These are phyloP conservation scores for Micrasema longulum DNA, from an alignment of 1,140 invertebrate species.

Conservation along the genomic window DNA sequence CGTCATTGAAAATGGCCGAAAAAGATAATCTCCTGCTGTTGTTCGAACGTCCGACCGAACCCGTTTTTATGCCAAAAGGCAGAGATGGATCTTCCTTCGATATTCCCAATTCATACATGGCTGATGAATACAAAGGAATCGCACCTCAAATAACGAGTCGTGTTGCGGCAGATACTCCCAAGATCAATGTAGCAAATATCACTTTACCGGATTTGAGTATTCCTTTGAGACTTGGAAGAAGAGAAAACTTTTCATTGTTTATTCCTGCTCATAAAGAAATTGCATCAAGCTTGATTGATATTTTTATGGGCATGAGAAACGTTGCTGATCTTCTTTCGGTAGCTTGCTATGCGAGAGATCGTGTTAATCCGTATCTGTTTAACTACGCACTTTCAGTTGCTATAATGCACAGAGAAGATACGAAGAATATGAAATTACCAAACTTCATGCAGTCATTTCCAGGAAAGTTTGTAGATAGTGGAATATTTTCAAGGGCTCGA, in stretches of 20 bases:
- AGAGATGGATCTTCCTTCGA: slow-evolving; percentile 69
- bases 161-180: slow-evolving; percentile 70
- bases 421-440: slow-evolving; percentile 77
- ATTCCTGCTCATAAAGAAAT: slow-evolving; percentile 77
- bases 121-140: slow-evolving; percentile 70
- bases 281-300: slow-evolving; percentile 76
- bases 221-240: slow-evolving; percentile 74
- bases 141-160: slow-evolving; percentile 65
- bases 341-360: slow-evolving; percentile 77
- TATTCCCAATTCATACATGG: slow-evolving; percentile 69
- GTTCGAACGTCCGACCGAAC: slow-evolving; percentile 82
- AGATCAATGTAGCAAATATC: slow-evolving; percentile 71
- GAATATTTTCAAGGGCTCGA: slow-evolving; percentile 74
- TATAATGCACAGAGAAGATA: slow-evolving; percentile 78
- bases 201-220: slow-evolving; percentile 76
- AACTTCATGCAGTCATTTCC: slow-evolving; percentile 79
- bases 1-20: no score
- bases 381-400: slow-evolving; percentile 83
- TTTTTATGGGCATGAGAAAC: slow-evolving; percentile 78
- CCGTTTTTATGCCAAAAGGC: slow-evolving; percentile 76
- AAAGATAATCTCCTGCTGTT: slow-evolving; percentile 61
- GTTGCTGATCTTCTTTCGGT: slow-evolving; percentile 79
- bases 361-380: slow-evolving; percentile 82
- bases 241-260: slow-evolving; percentile 81
- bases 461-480: slow-evolving; percentile 81